These are phyloP conservation scores for Prionailurus bengalensis DNA, from an alignment of 2,113 vertebrate species.

Conservation along the genomic window DNA sequence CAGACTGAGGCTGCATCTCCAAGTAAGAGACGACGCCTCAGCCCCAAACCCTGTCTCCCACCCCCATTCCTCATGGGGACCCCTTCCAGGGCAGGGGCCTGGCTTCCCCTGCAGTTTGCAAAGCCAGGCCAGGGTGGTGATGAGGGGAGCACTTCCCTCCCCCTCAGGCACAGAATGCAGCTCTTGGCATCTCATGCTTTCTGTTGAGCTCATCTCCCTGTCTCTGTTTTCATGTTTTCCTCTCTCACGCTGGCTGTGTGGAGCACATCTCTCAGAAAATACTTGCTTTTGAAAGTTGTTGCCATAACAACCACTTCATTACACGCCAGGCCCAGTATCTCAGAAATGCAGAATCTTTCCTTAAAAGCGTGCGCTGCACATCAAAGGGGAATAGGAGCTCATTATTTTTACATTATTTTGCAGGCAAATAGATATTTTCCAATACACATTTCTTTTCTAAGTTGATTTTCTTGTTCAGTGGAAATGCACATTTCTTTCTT, in stretches of 20 bases:
- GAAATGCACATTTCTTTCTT: slow-evolving; percentile 84
- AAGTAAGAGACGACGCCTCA: background rate
- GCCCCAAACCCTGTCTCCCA: too few relatives aligned
- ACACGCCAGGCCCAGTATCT: slow-evolving; percentile 91
- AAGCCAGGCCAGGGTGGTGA: background rate
- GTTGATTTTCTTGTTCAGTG: slow-evolving; percentile 90
- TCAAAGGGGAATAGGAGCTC: slow-evolving; percentile 91
- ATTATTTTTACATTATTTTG: slow-evolving; percentile 93
- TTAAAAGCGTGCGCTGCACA: slow-evolving; percentile 91
- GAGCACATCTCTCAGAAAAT: slow-evolving; percentile 92
- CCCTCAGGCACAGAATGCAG: slow-evolving; percentile 75
- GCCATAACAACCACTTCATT: slow-evolving; percentile 93
- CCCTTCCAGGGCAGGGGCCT: background rate
- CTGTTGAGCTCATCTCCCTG: slow-evolving; percentile 89
- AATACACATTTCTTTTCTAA: slow-evolving; percentile 87
- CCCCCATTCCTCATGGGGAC: too few relatives aligned
- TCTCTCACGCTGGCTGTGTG: slow-evolving; percentile 90
- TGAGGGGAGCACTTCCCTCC: background rate
- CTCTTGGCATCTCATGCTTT: slow-evolving; percentile 85
- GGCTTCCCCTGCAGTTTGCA: slow-evolving; percentile 61
- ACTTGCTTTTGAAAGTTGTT: slow-evolving; percentile 93
- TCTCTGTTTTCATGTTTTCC: slow-evolving; percentile 92
- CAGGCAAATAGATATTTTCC: slow-evolving; percentile 91
- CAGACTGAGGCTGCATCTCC: background rate
- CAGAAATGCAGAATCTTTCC: slow-evolving; percentile 92